phyloP scores from a whole-genome alignment of 2,113 vertebrate species.

The Ardeotis arabs region DNA sequence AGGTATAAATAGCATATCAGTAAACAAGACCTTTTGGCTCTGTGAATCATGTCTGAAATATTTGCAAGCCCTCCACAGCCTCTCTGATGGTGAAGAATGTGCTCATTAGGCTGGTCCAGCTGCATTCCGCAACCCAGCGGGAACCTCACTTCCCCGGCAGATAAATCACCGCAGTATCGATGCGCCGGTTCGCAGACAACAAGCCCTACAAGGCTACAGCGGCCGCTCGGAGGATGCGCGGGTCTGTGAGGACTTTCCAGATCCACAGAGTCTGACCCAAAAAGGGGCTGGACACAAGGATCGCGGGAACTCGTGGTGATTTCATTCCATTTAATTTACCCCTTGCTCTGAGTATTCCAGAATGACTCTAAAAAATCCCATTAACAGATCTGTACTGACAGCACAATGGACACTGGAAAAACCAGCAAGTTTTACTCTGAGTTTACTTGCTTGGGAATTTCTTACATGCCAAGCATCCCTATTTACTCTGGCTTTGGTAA shows the following conservation, averaged over 20 bases:
- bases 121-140: constrained; percentile 13
- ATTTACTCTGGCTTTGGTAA: background rate
- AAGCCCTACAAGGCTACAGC: background rate
- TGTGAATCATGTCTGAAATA: constrained; percentile 67
- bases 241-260: background rate
- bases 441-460: background rate
- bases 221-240: background rate
- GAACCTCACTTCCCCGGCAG: background rate
- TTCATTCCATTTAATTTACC: background rate
- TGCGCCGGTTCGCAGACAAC: background rate
- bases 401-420: background rate
- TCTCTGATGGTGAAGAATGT: constrained; percentile 56
- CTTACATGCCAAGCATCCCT: background rate
- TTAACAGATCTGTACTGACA: background rate
- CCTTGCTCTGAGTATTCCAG: background rate
- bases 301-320: background rate
- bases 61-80: constrained; percentile 51
- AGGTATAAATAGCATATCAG: constrained; percentile 70
- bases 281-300: background rate
- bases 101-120: constrained; percentile 67
- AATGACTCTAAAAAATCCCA: background rate
- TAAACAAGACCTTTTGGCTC: constrained; percentile 66
- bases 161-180: constrained; percentile 30
- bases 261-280: background rate
- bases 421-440: background rate